Conservation (phyloP, 1,140 invertebrate genomes). For the Sitophilus oryzae region DNA sequence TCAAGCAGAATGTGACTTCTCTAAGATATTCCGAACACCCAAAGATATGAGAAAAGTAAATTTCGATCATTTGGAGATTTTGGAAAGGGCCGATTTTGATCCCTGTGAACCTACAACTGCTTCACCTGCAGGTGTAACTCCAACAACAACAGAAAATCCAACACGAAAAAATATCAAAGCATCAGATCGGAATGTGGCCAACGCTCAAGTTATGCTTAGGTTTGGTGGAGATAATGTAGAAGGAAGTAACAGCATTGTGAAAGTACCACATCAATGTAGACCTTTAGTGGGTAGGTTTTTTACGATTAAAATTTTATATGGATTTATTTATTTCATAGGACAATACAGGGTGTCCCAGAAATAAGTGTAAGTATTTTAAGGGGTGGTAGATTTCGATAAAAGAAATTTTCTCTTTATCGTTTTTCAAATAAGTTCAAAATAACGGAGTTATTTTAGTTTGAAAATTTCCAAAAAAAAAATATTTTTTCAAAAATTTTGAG, state of each 20-base stretch:
- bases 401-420: too few species aligned
- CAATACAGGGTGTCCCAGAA: neutral
- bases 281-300: neutral
- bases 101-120: neutral
- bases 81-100: constrained; percentile 26
- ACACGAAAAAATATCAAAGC: neutral
- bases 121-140: neutral
- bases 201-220: constrained; percentile 23
- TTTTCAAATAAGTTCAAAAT: too few species aligned
- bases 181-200: constrained; percentile 13
- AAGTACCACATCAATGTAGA: constrained; percentile 7
- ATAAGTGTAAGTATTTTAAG: too few species aligned
- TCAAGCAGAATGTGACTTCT: constrained; percentile 14
- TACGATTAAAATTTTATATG: neutral
- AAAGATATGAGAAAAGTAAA: constrained; percentile 26
- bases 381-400: too few species aligned
- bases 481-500: too few species aligned
- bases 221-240: constrained; percentile 9
- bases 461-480: too few species aligned
- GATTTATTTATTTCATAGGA: neutral
- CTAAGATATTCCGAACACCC: constrained; percentile 27
- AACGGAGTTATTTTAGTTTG: too few species aligned
- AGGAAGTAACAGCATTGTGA: constrained; percentile 10
- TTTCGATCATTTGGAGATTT: constrained; percentile 29
- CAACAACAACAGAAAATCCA: neutral